phyloP scores from a whole-genome alignment of 2,113 vertebrate genomes.

The Oryzias curvinotus region DNA sequence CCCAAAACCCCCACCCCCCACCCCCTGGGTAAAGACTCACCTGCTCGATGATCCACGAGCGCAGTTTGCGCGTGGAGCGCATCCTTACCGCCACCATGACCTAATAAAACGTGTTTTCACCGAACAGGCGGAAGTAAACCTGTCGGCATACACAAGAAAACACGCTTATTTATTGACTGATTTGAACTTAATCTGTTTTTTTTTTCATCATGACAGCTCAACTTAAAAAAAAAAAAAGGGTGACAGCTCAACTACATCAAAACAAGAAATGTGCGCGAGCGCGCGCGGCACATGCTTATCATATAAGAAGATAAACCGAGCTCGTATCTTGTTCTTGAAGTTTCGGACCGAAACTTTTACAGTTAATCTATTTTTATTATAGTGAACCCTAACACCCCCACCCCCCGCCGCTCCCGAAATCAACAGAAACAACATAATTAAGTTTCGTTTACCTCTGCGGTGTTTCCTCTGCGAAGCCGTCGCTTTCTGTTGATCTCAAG shows the following conservation, averaged over 20 bases:
- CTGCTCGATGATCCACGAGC: constrained; percentile 86
- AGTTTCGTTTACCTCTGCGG: constrained; percentile 62
- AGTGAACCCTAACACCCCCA: too few species aligned
- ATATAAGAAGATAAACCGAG: neutral
- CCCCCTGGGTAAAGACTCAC: constrained; percentile 33
- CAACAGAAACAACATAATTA: constrained; percentile 28
- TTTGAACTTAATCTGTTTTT: too few species aligned
- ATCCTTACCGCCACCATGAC: constrained; percentile 74
- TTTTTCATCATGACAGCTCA: too few species aligned
- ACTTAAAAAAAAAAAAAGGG: neutral
- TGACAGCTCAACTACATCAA: too few species aligned
- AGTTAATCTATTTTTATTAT: too few species aligned
- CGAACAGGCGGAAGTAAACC: neutral
- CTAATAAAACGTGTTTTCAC: constrained; percentile 1
- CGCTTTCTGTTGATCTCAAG: neutral
- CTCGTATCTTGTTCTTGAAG: too few species aligned
- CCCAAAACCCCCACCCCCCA: fast-evolving
- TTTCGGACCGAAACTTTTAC: too few species aligned
- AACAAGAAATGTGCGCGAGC: too few species aligned
- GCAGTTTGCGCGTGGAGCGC: constrained; percentile 82
- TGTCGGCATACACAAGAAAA: neutral
- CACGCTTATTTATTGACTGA: too few species aligned
- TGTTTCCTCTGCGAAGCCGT: constrained; percentile 19
- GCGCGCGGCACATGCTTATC: too few species aligned
- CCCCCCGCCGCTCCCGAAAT: neutral